Conservation (phyloP, 2,797 vertebrate species). For the Eospalax fontanierii region DNA sequence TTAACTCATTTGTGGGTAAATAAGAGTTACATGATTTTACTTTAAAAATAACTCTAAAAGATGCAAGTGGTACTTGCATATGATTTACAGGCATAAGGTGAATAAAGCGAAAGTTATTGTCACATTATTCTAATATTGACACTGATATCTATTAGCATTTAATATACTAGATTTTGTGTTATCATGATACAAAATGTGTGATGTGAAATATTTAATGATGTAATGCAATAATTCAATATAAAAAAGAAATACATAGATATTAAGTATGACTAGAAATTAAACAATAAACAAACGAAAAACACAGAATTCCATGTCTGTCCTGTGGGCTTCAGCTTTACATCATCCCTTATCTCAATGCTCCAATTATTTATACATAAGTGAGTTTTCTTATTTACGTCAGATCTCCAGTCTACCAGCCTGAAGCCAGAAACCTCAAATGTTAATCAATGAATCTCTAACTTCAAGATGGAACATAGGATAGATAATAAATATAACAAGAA, state of each 20-base stretch:
- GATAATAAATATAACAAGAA: background rate
- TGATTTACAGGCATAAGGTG: background rate
- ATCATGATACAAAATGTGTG: too few relatives aligned
- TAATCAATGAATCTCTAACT: background rate
- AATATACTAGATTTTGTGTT: background rate
- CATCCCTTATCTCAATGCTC: background rate
- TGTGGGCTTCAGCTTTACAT: background rate
- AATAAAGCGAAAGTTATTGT: background rate
- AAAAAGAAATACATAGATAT: background rate
- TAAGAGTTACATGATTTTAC: background rate
- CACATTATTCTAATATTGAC: background rate
- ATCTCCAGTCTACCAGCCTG: background rate
- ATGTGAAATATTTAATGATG: too few relatives aligned
- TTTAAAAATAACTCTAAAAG: background rate
- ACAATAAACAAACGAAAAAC: background rate
- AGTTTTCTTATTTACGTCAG: too few relatives aligned
- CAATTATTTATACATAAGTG: background rate
- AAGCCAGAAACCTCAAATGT: constrained; percentile 8
- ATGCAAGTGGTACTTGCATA: background rate
- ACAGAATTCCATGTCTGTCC: too few relatives aligned
- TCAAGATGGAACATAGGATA: background rate
- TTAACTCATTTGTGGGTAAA: background rate
- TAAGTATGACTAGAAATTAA: background rate
- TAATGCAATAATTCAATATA: background rate
- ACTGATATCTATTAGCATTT: background rate